Evolutionary conservation across 37 sponge, comb jelly and placozoan species (phyloP), one percentile per base, ranked within the genome.

Genomic region (Oscarella lobularis): DNA sequence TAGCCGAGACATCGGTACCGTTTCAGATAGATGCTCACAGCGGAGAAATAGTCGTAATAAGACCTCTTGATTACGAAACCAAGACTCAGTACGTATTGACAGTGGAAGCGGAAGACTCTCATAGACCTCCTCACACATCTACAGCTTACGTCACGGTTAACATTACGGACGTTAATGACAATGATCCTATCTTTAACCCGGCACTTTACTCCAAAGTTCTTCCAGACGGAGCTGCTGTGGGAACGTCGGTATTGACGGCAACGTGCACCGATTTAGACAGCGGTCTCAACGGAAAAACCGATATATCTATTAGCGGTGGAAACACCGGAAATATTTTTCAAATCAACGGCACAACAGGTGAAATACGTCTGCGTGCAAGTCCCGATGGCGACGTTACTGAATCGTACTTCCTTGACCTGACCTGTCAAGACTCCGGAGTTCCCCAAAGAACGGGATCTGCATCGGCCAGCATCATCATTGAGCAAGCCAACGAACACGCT

Each of bases 181-280:
- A 85, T 40, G 3, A 3, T 30, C 86, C 86, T 31, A 2, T 32
- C 3, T 88, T 88, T 55, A 2, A 36, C 0, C 31, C 37, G 27
- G 39, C 76, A 35, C 48, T 54, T 32, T 89, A 89, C 72, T 76
- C 69, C 67, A 69, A 38, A 6, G 14, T 40, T 9, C 55, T 82
- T 35, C 37, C 73, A 67, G 85, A 84, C 38, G 41, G 66, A 39
- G 30, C 67, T 2, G n/a, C 75, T 0, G 33, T 55, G n/a, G 73
- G 40, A 4, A 32, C 29, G 71, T 29, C 29, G 29, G 75, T 89
- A 33, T 34, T 68, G 20, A 55, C 75, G 29, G 39, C 36, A 32
- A 37, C 37, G 31, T 89, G 90, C 67, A 85, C 78, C 2, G 90
- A 89, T 77, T 30, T 29, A 30, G 90, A 89, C 67, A 20, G 5